Evolutionary conservation across 2,888 invertebrate genomes (phyloP), one percentile per base, ranked within the genome.

Genomic region (Ctena decussata): DNA sequence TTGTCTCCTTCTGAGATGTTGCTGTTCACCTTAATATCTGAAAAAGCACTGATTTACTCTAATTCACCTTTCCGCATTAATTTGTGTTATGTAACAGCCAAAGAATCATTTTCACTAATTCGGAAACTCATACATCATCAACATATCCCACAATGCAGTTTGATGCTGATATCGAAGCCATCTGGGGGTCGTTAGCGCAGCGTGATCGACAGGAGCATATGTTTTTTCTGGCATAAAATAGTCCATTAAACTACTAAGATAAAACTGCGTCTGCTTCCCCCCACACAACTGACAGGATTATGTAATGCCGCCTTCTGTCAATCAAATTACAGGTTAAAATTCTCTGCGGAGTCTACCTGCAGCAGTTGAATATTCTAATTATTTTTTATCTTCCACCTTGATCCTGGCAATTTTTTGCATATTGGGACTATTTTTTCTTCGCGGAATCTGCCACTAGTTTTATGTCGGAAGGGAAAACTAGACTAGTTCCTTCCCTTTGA

Each of bases 191-290:
- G 46, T 72, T 72, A 72, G 44, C 41, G 44, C 77, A 46, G 69
- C n/a, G 8, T 46, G 77, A 77, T 70, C n/a, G 70, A 70, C 70
- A 46, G 44, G n/a, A 70, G 71, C 69, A 69, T 35, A 32, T 77
- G 70, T 12, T 77, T 46, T 69, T 77, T 70, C 57, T 69, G 44
- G 77, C 72, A 72, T 77, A 69, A 69, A 77, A 77, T 69, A 46
- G 32, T 69, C 77, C 71, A 77, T 77, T 77, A 77, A 77, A 77
- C 65, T 49, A 49, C 70, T 46, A 37, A 46, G 77, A 77, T 77
- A 49, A 77, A 69, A 27, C 44, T 77, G 32, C 35, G 69, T 49
- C 44, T 75, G 53, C 35, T 46, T 37, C 69, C 46, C 57, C 41
- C 57, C 37, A 39, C 37, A 37, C 53, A 39, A 60, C 60, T 76